Percentiles rank a stretch among this genome's conserved stretches.
phyloP scores from a whole-genome alignment of 2,797 vertebrate species.

The Channa striata region DNA sequence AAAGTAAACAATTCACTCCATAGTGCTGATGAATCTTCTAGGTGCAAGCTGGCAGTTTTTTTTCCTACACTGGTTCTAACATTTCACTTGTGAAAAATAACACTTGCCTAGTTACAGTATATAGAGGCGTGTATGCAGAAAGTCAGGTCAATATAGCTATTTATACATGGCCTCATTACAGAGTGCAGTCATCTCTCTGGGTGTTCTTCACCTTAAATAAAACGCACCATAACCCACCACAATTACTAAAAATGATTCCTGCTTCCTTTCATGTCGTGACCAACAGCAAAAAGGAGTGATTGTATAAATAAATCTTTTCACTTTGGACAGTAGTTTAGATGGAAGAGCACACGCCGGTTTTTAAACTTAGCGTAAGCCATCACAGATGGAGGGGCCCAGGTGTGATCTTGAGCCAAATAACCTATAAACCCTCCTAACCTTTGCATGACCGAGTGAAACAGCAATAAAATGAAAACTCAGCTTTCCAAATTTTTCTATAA shows the following conservation, averaged over 20 bases:
- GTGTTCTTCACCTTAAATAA: conserved; percentile 69
- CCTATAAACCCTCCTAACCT: conserved; percentile 68
- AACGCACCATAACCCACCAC: conserved; percentile 37
- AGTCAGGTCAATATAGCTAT: conserved; percentile 81
- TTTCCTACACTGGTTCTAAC: conserved; percentile 66
- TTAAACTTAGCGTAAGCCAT: conserved; percentile 35
- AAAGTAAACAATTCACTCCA: conserved; percentile 75
- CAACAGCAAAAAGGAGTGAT: conserved; percentile 38
- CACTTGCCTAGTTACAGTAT: conserved; percentile 59
- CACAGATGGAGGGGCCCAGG: conserved; percentile 58
- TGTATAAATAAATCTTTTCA: conserved; percentile 57
- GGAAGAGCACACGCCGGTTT: conserved; percentile 53
- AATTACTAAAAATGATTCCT: conserved; percentile 19
- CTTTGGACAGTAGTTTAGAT: conserved; percentile 51
- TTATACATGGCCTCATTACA: conserved; percentile 81
- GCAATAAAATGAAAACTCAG: conserved; percentile 24
- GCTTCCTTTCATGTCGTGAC: conserved; percentile 28
- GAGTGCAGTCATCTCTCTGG: conserved; percentile 65
- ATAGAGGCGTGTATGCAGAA: conserved; percentile 71
- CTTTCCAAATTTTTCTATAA: conserved; percentile 34
- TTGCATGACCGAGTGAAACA: conserved; percentile 43
- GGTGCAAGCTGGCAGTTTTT: conserved; percentile 70
- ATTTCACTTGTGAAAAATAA: conserved; percentile 76
- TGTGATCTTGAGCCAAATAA: conserved; percentile 70
- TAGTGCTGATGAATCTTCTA: conserved; percentile 71